phyloP scores from a whole-genome alignment of 2,888 invertebrate species.

The Trichopoda pennipes region DNA sequence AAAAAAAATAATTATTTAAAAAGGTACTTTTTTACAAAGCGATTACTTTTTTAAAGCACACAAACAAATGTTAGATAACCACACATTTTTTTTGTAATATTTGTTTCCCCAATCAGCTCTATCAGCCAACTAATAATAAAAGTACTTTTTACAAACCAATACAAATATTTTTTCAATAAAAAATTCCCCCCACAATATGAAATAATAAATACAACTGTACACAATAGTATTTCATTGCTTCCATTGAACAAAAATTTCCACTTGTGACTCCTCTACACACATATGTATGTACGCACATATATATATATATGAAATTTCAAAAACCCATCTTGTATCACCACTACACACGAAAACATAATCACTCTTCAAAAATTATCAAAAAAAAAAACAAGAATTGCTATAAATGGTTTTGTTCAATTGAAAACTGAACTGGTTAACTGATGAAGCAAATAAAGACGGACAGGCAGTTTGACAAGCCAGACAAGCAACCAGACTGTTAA shows the following conservation, averaged over 20 bases:
- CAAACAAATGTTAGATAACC: too few species aligned
- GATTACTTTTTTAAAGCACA: too few species aligned
- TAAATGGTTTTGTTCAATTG: slow-evolving; percentile 50
- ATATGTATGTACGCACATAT: background rate
- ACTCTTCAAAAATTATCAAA: slow-evolving; percentile 22
- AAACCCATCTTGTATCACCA: slow-evolving; percentile 22
- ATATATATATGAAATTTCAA: slow-evolving; percentile 17
- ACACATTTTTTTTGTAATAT: too few species aligned
- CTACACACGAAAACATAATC: slow-evolving; percentile 37
- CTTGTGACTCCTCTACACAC: background rate
- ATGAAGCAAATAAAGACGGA: slow-evolving; percentile 34
- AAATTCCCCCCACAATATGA: slow-evolving; percentile 13
- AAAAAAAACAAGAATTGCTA: slow-evolving; percentile 24
- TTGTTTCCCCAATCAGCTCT: too few species aligned
- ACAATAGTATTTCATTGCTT: slow-evolving; percentile 55
- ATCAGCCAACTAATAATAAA: too few species aligned
- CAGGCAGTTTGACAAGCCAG: background rate
- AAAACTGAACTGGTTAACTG: slow-evolving; percentile 61
- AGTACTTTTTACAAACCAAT: too few species aligned
- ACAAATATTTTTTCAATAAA: background rate
- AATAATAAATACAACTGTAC: slow-evolving; percentile 16
- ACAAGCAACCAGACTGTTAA: background rate
- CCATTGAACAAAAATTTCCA: slow-evolving; percentile 49
- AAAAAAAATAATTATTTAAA: too few species aligned
- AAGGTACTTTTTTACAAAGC: too few species aligned